These are phyloP conservation scores for Chrysocyon brachyurus DNA, from an alignment of 2,797 vertebrate species.

Conservation along the genomic window DNA sequence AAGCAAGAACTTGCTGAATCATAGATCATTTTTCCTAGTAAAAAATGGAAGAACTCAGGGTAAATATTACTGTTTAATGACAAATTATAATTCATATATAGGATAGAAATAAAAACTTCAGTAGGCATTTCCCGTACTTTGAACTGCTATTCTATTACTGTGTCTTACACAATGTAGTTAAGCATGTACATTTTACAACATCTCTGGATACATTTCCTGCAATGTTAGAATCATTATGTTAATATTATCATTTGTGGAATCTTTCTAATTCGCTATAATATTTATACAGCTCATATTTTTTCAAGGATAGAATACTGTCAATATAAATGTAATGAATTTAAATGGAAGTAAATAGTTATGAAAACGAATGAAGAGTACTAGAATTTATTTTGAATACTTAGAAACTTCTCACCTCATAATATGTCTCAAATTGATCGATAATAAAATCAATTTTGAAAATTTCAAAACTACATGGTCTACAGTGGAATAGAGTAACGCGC, in stretches of 20 bases:
- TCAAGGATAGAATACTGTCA: constrained; percentile 13
- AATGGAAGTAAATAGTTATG: constrained; percentile 14
- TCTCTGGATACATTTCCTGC: neutral
- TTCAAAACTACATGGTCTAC: neutral
- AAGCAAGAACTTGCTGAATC: constrained; percentile 65
- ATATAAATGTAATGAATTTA: constrained; percentile 36
- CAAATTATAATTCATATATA: neutral
- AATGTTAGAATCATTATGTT: neutral
- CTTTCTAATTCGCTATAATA: neutral
- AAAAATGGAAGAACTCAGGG: neutral
- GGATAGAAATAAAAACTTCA: neutral
- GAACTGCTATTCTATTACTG: neutral
- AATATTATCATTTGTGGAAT: neutral
- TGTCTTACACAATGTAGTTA: neutral
- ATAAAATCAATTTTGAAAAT: constrained; percentile 61
- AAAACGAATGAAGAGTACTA: constrained; percentile 13
- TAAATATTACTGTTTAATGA: neutral
- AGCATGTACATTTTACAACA: neutral
- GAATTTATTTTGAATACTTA: neutral
- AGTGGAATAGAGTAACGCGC: neutral
- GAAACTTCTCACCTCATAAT: neutral
- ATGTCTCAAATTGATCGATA: constrained; percentile 14
- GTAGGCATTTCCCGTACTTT: neutral
- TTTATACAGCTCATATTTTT: neutral
- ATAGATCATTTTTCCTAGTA: neutral